Conservation (phyloP, 1,140 invertebrate species). For the Holcopasites calliopsidis region DNA sequence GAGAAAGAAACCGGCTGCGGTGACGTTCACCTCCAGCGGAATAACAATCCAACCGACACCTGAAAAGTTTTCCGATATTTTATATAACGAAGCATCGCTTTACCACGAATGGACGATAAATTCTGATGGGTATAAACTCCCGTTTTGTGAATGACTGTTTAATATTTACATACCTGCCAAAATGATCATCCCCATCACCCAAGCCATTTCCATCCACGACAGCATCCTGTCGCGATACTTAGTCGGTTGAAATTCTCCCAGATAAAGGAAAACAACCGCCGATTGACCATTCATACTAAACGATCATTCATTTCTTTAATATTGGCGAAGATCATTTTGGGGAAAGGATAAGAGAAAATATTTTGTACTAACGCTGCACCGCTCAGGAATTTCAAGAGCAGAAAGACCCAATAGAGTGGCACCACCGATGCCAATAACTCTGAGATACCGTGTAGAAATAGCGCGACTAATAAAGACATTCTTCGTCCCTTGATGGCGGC, state of each 20-base stretch:
- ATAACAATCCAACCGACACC: constrained; percentile 75
- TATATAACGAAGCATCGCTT: no score
- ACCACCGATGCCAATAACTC: constrained; percentile 79
- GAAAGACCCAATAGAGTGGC: constrained; percentile 80
- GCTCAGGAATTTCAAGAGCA: constrained; percentile 81
- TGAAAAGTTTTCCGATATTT: constrained; percentile 48
- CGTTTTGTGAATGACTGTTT: neutral
- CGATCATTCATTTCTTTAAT: neutral
- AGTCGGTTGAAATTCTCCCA: constrained; percentile 76
- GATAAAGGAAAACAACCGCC: constrained; percentile 70
- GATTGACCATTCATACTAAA: constrained; percentile 75
- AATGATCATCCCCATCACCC: constrained; percentile 69
- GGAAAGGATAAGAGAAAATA: no score
- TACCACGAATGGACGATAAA: no score
- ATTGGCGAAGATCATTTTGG: neutral
- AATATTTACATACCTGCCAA: constrained; percentile 60
- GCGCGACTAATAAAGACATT: constrained; percentile 77
- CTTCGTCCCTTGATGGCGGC: constrained; percentile 81
- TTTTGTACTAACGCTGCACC: constrained; percentile 80
- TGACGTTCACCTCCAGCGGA: constrained; percentile 62
- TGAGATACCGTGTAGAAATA: constrained; percentile 79
- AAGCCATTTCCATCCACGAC: constrained; percentile 74
- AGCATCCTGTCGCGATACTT: constrained; percentile 69
- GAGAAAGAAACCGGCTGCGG: constrained; percentile 60
- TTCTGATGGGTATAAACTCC: no score